Evolutionary conservation across 2,888 invertebrate species (phyloP).

Genomic region (Drosophila cracens): DNA sequence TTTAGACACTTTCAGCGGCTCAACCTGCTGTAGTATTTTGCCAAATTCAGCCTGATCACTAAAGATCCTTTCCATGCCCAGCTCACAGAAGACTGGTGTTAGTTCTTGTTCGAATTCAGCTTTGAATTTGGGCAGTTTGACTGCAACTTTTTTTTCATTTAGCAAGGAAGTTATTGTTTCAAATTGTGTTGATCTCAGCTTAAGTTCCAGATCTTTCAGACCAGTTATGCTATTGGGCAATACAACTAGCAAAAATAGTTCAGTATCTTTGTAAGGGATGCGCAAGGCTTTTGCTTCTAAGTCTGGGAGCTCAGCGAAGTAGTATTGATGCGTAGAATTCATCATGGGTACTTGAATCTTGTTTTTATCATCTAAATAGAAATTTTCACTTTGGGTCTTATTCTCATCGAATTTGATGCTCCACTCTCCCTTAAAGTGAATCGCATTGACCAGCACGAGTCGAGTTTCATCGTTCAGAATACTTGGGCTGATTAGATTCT

Average conservation of each 20-base stretch:
- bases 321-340: constrained; percentile 84
- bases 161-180: constrained; percentile 86
- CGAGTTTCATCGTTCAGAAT: constrained; percentile 86
- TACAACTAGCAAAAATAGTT: constrained; percentile 90
- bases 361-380: constrained; percentile 86
- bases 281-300: constrained; percentile 85
- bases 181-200: constrained; percentile 87
- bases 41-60: constrained; percentile 86
- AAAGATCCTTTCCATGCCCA: constrained; percentile 90
- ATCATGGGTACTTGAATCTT: constrained; percentile 88
- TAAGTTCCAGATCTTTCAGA: constrained; percentile 87
- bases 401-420: constrained; percentile 87
- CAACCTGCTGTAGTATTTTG: constrained; percentile 86
- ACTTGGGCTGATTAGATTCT: constrained; percentile 88
- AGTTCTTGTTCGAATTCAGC: constrained; percentile 53
- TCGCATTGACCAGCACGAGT: constrained; percentile 91
- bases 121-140: constrained; percentile 91
- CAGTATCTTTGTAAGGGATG: constrained; percentile 89
- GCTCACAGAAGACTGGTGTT: constrained; percentile 82
- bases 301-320: constrained; percentile 57
- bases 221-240: constrained; percentile 89
- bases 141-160: constrained; percentile 78
- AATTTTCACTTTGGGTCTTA: constrained; percentile 87
- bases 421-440: constrained; percentile 94
- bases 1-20: constrained; percentile 87